Percentiles rank a stretch among this genome's conserved stretches.
phyloP scores from a whole-genome alignment of 2,797 vertebrate species.

The Gallinago solitaria region DNA sequence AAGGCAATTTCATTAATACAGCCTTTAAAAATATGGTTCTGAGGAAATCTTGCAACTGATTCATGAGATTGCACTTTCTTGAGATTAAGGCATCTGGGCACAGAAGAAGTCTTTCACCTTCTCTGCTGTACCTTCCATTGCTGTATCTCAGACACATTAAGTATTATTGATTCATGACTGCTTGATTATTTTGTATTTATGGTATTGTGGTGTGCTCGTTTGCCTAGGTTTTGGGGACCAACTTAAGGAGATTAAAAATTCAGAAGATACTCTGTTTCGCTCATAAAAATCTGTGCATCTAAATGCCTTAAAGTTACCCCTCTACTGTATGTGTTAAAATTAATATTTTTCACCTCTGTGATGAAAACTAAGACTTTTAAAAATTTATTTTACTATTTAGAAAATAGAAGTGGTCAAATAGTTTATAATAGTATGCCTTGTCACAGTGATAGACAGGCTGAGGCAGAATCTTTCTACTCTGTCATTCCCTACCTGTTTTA shows the following conservation, averaged over 20 bases:
- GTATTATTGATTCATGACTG: not conserved
- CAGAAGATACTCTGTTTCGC: not conserved
- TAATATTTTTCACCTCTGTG: not conserved
- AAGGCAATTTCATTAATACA: not conserved
- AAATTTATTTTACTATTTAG: not conserved
- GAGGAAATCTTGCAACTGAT: not conserved
- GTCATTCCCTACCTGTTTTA: not conserved
- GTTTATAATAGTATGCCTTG: not conserved
- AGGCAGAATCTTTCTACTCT: not conserved
- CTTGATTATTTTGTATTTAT: not conserved
- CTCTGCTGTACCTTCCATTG: not conserved
- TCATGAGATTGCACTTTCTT: accelerated
- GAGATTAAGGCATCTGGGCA: not conserved
- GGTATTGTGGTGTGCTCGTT: not conserved
- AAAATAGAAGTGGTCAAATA: not conserved
- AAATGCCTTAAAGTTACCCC: not conserved
- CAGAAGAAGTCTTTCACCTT: not conserved
- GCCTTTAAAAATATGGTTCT: not conserved
- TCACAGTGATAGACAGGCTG: not conserved
- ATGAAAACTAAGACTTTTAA: not conserved
- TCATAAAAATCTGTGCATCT: not conserved
- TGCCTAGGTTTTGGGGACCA: accelerated
- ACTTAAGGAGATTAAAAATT: not conserved
- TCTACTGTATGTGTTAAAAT: not conserved
- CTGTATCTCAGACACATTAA: not conserved